Percentiles rank a stretch among this genome's conserved stretches.
phyloP scores from a whole-genome alignment of 2,888 invertebrate species.

The Athetis lepigone region DNA sequence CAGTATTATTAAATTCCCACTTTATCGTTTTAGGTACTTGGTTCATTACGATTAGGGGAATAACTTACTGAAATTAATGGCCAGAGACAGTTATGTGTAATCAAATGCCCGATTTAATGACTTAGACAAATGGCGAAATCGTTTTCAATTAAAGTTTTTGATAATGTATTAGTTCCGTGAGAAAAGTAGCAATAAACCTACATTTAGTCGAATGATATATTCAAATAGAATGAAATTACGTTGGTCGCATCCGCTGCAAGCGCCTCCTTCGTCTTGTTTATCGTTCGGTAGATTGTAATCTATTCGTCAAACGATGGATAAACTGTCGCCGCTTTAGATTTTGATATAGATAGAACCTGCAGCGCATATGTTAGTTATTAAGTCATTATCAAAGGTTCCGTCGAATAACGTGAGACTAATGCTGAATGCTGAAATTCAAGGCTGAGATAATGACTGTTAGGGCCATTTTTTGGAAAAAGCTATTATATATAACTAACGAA shows the following conservation, averaged over 20 bases:
- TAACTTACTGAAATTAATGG: conserved; percentile 74
- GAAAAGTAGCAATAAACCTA: conserved; percentile 90
- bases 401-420: conserved; percentile 59
- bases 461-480: conserved; percentile 44
- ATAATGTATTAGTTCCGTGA: conserved; percentile 90
- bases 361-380: conserved; percentile 70
- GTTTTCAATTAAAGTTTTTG: conserved; percentile 87
- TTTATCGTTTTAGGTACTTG: conserved; percentile 47
- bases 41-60: conserved; percentile 73
- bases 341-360: conserved; percentile 74
- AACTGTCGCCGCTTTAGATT: conserved; percentile 75
- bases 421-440: no score
- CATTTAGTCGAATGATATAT: conserved; percentile 88
- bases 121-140: conserved; percentile 86
- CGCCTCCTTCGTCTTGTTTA: conserved; percentile 82
- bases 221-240: conserved; percentile 89
- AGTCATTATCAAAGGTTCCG: conserved; percentile 65
- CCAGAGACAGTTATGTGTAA: conserved; percentile 71
- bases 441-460: conserved; percentile 38
- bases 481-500: conserved; percentile 16
- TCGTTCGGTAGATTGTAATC: conserved; percentile 83
- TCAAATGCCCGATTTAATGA: conserved; percentile 78
- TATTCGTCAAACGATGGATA: conserved; percentile 86
- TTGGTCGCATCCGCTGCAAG: conserved; percentile 87
- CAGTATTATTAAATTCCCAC: conserved; percentile 62